Conservation (phyloP, 2,113 vertebrate species). For the Thamnophis sirtalis region DNA sequence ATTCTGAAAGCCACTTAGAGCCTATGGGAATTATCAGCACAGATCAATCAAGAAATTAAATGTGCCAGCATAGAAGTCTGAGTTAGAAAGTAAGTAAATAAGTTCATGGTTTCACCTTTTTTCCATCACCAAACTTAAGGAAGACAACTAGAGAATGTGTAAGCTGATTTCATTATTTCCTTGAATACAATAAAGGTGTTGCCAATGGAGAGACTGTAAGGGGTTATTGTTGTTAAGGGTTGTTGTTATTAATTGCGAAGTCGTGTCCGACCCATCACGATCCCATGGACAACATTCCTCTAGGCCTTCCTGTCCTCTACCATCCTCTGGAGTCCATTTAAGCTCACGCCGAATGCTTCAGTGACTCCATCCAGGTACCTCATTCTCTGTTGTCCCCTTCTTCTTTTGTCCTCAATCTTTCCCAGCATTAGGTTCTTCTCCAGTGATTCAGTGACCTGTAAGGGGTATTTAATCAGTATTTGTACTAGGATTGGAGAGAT, state of each 20-base stretch:
- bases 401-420: too few species aligned
- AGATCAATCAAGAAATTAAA: neutral
- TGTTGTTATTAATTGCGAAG: too few species aligned
- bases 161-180: neutral
- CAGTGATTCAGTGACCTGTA: too few species aligned
- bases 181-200: neutral
- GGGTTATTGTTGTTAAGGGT: too few species aligned
- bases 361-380: too few species aligned
- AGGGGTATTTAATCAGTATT: neutral
- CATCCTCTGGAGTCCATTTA: too few species aligned
- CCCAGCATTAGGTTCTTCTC: too few species aligned
- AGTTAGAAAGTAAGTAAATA: neutral
- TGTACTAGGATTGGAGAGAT: neutral
- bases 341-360: too few species aligned
- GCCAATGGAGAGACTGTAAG: neutral
- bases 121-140: neutral
- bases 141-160: neutral
- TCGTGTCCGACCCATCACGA: too few species aligned
- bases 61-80: neutral
- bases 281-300: too few species aligned
- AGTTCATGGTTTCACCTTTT: neutral
- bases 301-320: too few species aligned
- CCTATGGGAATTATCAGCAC: neutral
- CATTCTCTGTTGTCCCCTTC: too few species aligned
- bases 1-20: neutral